These are phyloP conservation scores for Chaenodraco wilsoni DNA, from an alignment of 2,797 vertebrate species.

Conservation along the genomic window DNA sequence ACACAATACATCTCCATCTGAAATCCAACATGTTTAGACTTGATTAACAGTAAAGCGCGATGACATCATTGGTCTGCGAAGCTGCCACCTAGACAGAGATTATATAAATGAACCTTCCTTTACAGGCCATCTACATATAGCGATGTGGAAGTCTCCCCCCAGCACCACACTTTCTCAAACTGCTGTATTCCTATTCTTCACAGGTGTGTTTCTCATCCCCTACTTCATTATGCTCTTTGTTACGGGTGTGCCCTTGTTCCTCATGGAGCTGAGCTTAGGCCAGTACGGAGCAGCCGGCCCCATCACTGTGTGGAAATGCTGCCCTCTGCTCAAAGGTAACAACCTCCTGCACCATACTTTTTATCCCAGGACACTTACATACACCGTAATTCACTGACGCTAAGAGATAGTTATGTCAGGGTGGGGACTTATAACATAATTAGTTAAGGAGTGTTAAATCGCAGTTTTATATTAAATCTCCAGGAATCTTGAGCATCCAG, in stretches of 20 bases:
- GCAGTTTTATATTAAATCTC: background rate
- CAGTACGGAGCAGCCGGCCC: slow-evolving; percentile 87
- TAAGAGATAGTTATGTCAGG: background rate
- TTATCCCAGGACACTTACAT: background rate
- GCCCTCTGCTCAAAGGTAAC: slow-evolving; percentile 89
- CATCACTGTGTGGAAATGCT: slow-evolving; percentile 90
- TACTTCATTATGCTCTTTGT: slow-evolving; percentile 89
- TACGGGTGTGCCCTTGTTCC: slow-evolving; percentile 87
- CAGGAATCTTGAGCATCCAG: slow-evolving; percentile 13
- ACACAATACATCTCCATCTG: slow-evolving; percentile 14
- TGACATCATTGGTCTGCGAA: slow-evolving; percentile 1
- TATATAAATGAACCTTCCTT: slow-evolving; percentile 32
- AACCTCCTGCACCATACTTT: background rate
- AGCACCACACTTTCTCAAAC: background rate
- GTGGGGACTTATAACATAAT: background rate
- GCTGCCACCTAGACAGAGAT: slow-evolving; percentile 4
- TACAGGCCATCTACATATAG: slow-evolving; percentile 14
- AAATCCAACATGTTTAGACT: slow-evolving; percentile 45
- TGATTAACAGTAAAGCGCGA: slow-evolving; percentile 21
- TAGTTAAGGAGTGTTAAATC: background rate
- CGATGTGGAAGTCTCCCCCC: background rate
- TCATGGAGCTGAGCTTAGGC: slow-evolving; percentile 91
- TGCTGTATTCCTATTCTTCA: slow-evolving; percentile 24
- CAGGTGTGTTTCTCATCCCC: slow-evolving; percentile 90
- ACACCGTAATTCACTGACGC: background rate